Conservation (phyloP, 1,140 invertebrate genomes). For the Wasmannia auropunctata region DNA sequence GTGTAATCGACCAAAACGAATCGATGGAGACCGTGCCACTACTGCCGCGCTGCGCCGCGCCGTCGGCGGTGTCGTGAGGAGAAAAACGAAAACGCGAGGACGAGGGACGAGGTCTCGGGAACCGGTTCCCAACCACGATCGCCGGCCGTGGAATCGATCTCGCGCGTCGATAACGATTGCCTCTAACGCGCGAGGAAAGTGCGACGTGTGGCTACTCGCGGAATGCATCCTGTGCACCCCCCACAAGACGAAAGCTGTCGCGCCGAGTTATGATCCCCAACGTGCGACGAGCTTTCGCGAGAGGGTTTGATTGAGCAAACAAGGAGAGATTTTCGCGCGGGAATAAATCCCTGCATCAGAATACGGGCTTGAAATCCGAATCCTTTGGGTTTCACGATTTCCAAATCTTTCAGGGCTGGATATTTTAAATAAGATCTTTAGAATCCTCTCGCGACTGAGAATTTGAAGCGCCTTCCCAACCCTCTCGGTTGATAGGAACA, state of each 20-base stretch:
- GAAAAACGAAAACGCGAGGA: constrained; percentile 27
- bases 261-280: neutral
- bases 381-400: neutral
- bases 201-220: neutral
- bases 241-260: constrained; percentile 21
- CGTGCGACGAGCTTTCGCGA: neutral
- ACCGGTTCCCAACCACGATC: constrained; percentile 35
- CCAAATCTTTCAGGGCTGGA: neutral
- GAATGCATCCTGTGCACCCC: neutral
- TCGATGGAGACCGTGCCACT: neutral
- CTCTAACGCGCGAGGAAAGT: constrained; percentile 23
- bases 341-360: neutral
- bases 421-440: neutral
- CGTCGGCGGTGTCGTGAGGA: neutral
- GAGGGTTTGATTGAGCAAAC: constrained; percentile 14
- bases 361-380: neutral
- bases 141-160: constrained; percentile 31
- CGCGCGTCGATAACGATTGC: constrained; percentile 36
- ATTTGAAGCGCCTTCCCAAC: neutral
- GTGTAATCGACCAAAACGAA: constrained; percentile 44
- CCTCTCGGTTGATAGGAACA: too few species aligned
- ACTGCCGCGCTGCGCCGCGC: too few species aligned
- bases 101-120: neutral
- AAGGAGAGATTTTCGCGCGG: neutral
- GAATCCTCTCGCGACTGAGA: neutral